Evolutionary conservation across 1,140 invertebrate species (phyloP).

Genomic region (Drosophila sturtevanti): DNA sequence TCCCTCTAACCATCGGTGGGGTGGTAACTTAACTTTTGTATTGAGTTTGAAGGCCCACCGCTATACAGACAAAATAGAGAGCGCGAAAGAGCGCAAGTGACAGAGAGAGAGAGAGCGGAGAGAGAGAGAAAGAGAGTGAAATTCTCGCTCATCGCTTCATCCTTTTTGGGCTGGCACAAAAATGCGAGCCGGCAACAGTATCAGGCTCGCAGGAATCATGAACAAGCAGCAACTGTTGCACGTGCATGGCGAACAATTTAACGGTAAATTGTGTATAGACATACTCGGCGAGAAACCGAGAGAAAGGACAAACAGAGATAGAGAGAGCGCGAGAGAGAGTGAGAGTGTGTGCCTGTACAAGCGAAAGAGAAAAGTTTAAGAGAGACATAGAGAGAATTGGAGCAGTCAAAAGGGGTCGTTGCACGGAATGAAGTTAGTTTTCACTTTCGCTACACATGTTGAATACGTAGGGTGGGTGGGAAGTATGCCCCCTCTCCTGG

Average conservation of each 20-base stretch:
- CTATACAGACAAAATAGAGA: conserved; percentile 7
- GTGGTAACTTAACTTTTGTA: conserved; percentile 63
- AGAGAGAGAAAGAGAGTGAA: conserved; percentile 4
- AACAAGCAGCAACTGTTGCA: conserved; percentile 68
- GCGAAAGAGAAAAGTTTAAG: conserved; percentile 5
- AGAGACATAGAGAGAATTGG: conserved; percentile 9
- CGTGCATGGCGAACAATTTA: conserved; percentile 21
- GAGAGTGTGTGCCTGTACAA: neutral
- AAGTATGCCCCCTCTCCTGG: too few species aligned
- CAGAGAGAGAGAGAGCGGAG: neutral
- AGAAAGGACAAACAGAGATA: conserved; percentile 29
- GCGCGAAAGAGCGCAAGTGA: neutral
- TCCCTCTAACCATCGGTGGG: neutral
- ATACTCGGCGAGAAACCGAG: conserved; percentile 43
- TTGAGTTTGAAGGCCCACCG: conserved; percentile 63
- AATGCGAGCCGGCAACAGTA: conserved; percentile 71
- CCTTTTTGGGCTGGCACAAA: conserved; percentile 76
- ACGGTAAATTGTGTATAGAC: conserved; percentile 37
- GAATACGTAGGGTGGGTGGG: neutral
- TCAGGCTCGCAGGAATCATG: conserved; percentile 57
- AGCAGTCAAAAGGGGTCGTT: conserved; percentile 61
- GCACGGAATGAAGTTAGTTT: conserved; percentile 73
- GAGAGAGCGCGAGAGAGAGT: conserved; percentile 43
- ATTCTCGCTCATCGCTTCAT: conserved; percentile 71
- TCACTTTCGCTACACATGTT: conserved; percentile 54